phyloP scores from a whole-genome alignment of 2,113 vertebrate species.

The Syngnathus floridae region DNA sequence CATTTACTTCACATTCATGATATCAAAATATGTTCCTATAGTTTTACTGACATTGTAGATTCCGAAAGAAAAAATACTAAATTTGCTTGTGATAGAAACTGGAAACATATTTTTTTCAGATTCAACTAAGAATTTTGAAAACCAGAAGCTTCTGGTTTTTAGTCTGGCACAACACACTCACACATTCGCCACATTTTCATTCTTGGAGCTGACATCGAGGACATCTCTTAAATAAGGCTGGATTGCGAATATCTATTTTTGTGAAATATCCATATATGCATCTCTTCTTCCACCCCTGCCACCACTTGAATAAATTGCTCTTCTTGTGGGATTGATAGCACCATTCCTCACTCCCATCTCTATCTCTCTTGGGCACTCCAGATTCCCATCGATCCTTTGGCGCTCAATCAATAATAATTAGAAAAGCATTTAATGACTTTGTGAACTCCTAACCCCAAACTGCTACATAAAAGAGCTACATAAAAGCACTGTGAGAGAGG shows the following conservation, averaged over 20 bases:
- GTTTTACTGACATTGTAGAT: too few relatives aligned
- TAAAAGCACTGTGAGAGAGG: conserved; percentile 29
- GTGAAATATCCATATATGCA: background rate
- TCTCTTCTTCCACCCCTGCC: background rate
- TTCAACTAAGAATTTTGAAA: too few relatives aligned
- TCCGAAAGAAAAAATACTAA: too few relatives aligned
- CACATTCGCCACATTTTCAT: background rate
- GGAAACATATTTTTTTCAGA: too few relatives aligned
- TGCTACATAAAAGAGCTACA: conserved; percentile 50
- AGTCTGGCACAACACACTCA: background rate
- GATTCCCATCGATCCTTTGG: conserved; percentile 52
- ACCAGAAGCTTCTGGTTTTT: too few relatives aligned
- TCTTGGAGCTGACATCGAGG: background rate
- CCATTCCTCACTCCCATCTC: conserved; percentile 11
- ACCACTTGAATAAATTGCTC: conserved; percentile 1
- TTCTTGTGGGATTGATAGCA: background rate
- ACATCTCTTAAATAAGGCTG: background rate
- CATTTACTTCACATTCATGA: too few relatives aligned
- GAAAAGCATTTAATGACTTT: conserved; percentile 63
- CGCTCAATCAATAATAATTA: conserved; percentile 67
- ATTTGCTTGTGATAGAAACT: too few relatives aligned
- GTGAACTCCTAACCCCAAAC: conserved; percentile 55
- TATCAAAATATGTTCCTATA: too few relatives aligned
- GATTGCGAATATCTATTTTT: background rate
- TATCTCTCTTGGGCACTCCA: conserved; percentile 9